Evolutionary conservation across 2,113 vertebrate genomes (phyloP).

Genomic region (Gambusia affinis): DNA sequence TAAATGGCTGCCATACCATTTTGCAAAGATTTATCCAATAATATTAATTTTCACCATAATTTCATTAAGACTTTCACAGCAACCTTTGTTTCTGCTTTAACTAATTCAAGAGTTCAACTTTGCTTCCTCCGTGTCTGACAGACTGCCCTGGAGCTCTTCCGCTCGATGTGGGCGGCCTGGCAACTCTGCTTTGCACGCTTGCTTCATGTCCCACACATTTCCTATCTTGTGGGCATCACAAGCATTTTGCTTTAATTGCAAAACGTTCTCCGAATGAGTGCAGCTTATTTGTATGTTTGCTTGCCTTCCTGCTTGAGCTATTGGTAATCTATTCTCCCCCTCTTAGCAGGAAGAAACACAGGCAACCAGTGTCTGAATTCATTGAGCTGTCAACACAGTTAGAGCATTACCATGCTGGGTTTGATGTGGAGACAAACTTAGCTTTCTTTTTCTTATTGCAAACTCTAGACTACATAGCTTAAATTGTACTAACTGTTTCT

Average conservation of each 20-base stretch:
- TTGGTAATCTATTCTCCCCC: constrained; percentile 80
- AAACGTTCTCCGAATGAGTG: constrained; percentile 81
- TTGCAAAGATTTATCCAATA: constrained; percentile 61
- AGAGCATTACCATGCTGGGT: constrained; percentile 76
- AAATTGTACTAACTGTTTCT: constrained; percentile 61
- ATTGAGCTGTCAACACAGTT: constrained; percentile 76
- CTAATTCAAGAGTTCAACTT: constrained; percentile 59
- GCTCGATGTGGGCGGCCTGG: constrained; percentile 83
- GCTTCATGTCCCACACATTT: constrained; percentile 86
- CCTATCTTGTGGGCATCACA: constrained; percentile 86
- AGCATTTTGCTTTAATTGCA: constrained; percentile 87
- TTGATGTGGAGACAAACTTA: constrained; percentile 73
- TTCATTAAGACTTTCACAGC: constrained; percentile 50
- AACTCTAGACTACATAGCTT: constrained; percentile 61
- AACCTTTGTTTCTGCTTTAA: constrained; percentile 60
- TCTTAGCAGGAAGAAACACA: constrained; percentile 74
- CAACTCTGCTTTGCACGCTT: constrained; percentile 87
- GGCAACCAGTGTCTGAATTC: constrained; percentile 74
- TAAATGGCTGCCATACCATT: constrained; percentile 25
- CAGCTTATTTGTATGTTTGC: constrained; percentile 80
- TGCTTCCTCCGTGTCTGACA: constrained; percentile 75
- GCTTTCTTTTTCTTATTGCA: constrained; percentile 67
- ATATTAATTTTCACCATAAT: constrained; percentile 56
- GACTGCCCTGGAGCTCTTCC: constrained; percentile 82
- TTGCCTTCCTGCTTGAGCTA: constrained; percentile 76